phyloP scores from a whole-genome alignment of 2,888 invertebrate genomes.

The Tetranychus truncatus region DNA sequence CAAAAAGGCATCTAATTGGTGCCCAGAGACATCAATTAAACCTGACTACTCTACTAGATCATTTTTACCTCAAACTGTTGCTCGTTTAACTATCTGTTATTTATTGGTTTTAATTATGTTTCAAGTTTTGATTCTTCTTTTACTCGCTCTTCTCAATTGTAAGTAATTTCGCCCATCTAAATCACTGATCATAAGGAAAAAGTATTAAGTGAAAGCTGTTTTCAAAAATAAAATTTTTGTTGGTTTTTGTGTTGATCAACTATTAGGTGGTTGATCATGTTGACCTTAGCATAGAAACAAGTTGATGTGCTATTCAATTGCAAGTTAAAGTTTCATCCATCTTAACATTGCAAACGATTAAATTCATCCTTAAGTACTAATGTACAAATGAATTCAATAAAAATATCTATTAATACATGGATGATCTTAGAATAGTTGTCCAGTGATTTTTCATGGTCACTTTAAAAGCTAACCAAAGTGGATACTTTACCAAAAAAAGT shows the following conservation, averaged over 20 bases:
- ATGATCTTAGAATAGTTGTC: no score
- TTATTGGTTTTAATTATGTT: background rate
- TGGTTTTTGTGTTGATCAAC: background rate
- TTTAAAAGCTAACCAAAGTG: no score
- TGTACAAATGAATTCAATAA: no score
- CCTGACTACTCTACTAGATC: background rate
- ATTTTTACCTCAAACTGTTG: background rate
- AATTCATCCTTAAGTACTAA: no score
- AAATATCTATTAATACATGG: no score
- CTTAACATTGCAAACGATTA: no score
- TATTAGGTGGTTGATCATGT: background rate
- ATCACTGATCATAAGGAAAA: no score
- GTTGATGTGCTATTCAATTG: background rate
- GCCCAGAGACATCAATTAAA: constrained; percentile 1
- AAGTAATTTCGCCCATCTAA: background rate
- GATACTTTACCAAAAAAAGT: background rate
- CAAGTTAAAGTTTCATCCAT: no score
- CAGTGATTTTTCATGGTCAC: no score
- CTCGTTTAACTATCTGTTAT: background rate
- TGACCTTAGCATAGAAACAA: background rate
- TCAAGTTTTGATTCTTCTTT: background rate
- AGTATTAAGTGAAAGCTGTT: background rate
- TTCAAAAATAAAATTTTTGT: background rate
- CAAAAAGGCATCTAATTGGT: constrained; percentile 1
- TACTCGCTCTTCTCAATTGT: background rate